Percentiles rank a stretch among this genome's conserved stretches.
phyloP scores from a whole-genome alignment of 2,888 invertebrate genomes.

The Busseola fusca region DNA sequence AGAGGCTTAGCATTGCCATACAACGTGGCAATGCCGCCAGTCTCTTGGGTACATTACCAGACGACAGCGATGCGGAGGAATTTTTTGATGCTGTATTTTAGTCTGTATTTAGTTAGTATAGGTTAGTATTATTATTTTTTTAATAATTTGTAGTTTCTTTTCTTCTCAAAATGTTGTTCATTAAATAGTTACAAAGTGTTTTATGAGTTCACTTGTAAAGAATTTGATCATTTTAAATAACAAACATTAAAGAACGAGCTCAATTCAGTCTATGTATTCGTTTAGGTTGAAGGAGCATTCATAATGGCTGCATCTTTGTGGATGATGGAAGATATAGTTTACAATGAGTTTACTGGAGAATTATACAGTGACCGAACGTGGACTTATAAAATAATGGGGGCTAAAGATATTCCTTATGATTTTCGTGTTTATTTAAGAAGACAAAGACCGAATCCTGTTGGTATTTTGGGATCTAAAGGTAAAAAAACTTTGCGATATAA shows the following conservation, averaged over 20 bases:
- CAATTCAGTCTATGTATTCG: neutral
- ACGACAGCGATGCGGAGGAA: no score
- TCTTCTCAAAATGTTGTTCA: no score
- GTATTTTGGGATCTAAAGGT: slow-evolving; percentile 75
- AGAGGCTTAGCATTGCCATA: no score
- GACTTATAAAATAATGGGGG: slow-evolving; percentile 72
- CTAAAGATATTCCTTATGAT: slow-evolving; percentile 73
- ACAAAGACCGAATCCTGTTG: slow-evolving; percentile 69
- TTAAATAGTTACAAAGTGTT: neutral
- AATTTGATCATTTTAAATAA: no score
- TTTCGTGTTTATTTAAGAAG: slow-evolving; percentile 70
- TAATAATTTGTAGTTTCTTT: no score
- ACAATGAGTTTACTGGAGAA: slow-evolving; percentile 66
- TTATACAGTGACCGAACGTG: slow-evolving; percentile 71
- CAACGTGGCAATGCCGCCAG: no score
- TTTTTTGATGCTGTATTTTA: no score
- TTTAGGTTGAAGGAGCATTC: slow-evolving; percentile 91
- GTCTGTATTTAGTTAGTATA: no score
- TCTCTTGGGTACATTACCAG: no score
- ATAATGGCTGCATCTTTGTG: slow-evolving; percentile 72
- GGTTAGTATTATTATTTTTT: no score
- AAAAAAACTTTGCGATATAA: neutral
- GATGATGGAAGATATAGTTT: slow-evolving; percentile 68
- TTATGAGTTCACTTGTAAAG: no score
- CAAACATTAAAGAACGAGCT: neutral